Evolutionary conservation across 2,113 vertebrate species (phyloP).

Genomic region (Lepus europaeus): DNA sequence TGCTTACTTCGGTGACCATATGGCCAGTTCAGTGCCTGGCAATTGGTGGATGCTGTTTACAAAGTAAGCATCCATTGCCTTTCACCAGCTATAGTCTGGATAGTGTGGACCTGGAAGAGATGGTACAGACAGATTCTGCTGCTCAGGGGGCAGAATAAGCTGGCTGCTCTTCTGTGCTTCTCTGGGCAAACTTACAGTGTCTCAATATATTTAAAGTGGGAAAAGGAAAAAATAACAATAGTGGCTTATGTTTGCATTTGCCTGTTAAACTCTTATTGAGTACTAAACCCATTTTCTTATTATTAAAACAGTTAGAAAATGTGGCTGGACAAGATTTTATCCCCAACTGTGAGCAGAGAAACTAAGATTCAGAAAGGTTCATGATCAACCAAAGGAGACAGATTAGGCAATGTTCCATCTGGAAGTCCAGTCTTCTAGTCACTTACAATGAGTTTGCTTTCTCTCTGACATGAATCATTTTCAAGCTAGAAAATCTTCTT

Average conservation of each 20-base stretch:
- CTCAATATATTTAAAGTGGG: neutral
- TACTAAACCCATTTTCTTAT: neutral
- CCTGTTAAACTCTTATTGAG: neutral
- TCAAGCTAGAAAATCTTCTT: neutral
- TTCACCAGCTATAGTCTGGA: neutral
- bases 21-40: neutral
- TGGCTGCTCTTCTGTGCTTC: neutral
- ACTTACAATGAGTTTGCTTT: neutral
- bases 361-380: neutral
- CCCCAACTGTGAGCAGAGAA: neutral
- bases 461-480: neutral
- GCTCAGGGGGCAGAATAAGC: neutral
- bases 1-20: neutral
- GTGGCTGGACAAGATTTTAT: neutral
- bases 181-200: neutral
- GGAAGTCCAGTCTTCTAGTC: neutral
- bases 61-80: neutral
- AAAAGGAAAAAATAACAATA: neutral
- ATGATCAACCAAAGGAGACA: neutral
- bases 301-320: neutral
- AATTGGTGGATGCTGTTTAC: neutral
- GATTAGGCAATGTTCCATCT: neutral
- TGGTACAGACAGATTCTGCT: neutral
- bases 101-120: neutral
- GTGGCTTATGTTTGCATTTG: neutral